Evolutionary conservation across 1,140 invertebrate genomes (phyloP).

Genomic region (Drosophila kurseongensis): DNA sequence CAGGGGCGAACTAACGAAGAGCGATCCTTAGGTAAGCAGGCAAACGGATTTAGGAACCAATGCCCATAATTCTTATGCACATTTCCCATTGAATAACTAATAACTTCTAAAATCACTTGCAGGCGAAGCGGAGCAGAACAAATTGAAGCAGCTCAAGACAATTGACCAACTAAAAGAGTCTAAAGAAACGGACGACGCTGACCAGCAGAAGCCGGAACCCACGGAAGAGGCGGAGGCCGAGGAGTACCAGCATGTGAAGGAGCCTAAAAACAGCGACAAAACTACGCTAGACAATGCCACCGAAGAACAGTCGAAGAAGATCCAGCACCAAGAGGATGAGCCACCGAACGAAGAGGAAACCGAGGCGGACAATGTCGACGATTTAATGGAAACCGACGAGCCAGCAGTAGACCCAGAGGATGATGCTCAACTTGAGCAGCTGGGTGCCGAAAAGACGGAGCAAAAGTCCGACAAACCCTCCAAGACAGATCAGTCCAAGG

Average conservation of each 20-base stretch:
- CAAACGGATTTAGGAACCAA: too few species aligned
- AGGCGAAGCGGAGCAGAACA: constrained; percentile 84
- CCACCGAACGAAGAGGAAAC: constrained; percentile 86
- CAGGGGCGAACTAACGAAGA: constrained; percentile 86
- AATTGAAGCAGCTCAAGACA: constrained; percentile 88
- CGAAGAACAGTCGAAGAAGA: constrained; percentile 92
- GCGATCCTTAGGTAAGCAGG: constrained; percentile 85
- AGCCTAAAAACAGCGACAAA: constrained; percentile 89
- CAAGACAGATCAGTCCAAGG: constrained; percentile 85
- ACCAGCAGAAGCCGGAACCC: constrained; percentile 84
- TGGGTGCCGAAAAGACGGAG: constrained; percentile 86
- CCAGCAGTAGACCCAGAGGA: constrained; percentile 64
- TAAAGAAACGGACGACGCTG: constrained; percentile 85
- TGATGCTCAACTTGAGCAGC: constrained; percentile 85
- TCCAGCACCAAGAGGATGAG: constrained; percentile 86
- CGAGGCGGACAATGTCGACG: constrained; percentile 86
- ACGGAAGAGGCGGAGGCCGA: constrained; percentile 78
- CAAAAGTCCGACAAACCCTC: constrained; percentile 85
- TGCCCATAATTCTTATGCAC: background rate
- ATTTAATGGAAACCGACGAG: constrained; percentile 69
- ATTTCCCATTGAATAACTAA: too few species aligned
- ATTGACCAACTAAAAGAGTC: constrained; percentile 85
- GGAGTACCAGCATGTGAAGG: constrained; percentile 94
- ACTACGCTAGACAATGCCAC: constrained; percentile 89
- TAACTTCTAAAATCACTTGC: background rate